Base-by-base conservation (phyloP, 2,888 invertebrate genomes). In the Patella ulyssiponensis region DNA sequence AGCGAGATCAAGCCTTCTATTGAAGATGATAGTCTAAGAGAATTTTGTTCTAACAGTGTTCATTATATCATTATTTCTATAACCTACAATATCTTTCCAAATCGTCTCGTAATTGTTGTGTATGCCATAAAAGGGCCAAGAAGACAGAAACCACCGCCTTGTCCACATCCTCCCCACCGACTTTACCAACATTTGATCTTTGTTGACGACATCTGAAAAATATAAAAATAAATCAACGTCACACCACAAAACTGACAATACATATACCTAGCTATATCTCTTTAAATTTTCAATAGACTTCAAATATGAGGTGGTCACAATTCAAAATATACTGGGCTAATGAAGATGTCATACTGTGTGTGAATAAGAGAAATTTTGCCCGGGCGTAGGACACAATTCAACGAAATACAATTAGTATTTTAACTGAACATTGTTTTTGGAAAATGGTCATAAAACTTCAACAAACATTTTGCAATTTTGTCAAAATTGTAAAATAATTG, bases 51-150 rank as follows among this genome's bases (percentile, higher is more conserved):
- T 70, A 54, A 69, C 20, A 69, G n/a, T 51, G 33, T 64, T 44
- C 58, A 71, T n/a, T 58, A 54, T 58, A 12, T 27, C 27, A 44
- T 12, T 71, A 17, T 51, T 23, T 33, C 4, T 56, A 7, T 20
- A 51, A 85, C 86, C 82, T 80, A 90, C 90, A 79, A 81, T 87
- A 89, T 84, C 88, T 90, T 27, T 87, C 86, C 11, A 90, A 75
- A 58, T 91, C 90, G 74, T 91, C 91, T 75, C 91, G 80, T 9
- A 91, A 86, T 73, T 86, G 86, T 80, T 91, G 91, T 14, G 90
- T 90, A 80, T 91, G 91, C 91, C 91, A 91, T 27, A 91, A 82
- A 2, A 91, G 84, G 15, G 91, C 90, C 69, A 88, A 84, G 86
- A 91, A 91, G 20, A 90, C 86, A 1, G 88, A 83, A 14, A 80